These are phyloP conservation scores for Lerema accius DNA, from an alignment of 1,140 invertebrate species.

Conservation along the genomic window DNA sequence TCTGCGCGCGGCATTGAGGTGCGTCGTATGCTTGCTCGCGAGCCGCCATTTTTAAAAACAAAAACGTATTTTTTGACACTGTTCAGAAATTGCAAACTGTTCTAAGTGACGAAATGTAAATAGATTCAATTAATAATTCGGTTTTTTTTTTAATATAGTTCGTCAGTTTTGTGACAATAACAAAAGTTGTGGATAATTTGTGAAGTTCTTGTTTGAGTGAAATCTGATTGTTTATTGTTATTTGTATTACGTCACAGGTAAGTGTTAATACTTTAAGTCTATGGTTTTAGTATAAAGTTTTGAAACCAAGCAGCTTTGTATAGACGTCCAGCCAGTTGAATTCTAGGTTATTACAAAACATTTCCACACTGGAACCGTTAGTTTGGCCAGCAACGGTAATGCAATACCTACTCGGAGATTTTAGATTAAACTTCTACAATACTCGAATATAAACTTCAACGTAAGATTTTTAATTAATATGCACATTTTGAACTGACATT, in stretches of 20 bases:
- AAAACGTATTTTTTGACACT: constrained; percentile 26
- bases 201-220: constrained; percentile 16
- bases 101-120: constrained; percentile 8
- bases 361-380: constrained; percentile 11
- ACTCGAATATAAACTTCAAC: no score
- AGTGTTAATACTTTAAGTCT: background rate
- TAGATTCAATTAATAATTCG: background rate
- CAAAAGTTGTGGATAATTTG: constrained; percentile 14
- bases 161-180: constrained; percentile 6
- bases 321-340: constrained; percentile 1
- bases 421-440: no score
- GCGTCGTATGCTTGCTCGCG: constrained; percentile 44
- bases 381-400: constrained; percentile 19
- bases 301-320: background rate
- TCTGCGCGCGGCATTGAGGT: constrained; percentile 55
- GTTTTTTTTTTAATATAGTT: background rate
- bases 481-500: no score
- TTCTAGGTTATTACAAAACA: constrained; percentile 23
- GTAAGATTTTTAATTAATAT: no score
- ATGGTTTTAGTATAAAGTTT: background rate
- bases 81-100: constrained; percentile 23
- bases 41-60: constrained; percentile 49
- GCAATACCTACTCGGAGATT: no score
- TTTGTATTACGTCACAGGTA: constrained; percentile 10
- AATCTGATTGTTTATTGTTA: constrained; percentile 15